Evolutionary conservation across 2,797 vertebrate genomes (phyloP), one percentile per base, ranked within the genome.

Genomic region (Danio kyathit): DNA sequence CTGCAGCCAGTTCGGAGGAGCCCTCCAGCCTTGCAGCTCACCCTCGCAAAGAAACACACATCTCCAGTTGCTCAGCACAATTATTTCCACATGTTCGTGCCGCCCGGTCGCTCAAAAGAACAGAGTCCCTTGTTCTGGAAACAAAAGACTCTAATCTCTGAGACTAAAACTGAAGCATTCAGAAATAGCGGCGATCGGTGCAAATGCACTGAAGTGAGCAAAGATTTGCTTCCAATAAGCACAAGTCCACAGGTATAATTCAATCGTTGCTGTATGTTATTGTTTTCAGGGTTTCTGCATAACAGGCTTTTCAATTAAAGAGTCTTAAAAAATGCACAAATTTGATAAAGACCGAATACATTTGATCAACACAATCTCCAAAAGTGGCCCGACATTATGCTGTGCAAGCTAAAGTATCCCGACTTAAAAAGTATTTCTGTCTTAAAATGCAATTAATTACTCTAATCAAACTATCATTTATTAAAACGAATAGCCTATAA

Each of bases 81-180:
- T 98, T 95, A 93, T 96, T 98, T 97, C 97, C 97, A 99, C 95
- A 97, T 98, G 98, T 96, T 94, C 86, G 91, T 91, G 75, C 92
- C 93, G 95, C 92, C 94, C 93, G 94, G 76, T 44, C 57, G 81
- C 81, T 76, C 83, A 79, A 89, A 88, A 93, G 89, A 93, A 92
- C 90, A 89, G 90, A 88, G 89, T 86, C 89, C 79, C 89, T 94
- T 94, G 92, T 94, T 94, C 90, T 91, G 64, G 80, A 89, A 89
- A 93, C 94, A 87, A 94, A 93, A 83, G 81, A 80, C 83, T 86
- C 85, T 79, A 87, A 84, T 88, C 87, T 87, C 76, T 29, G 76
- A 72, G 81, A 83, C 83, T 85, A 67, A 76, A 82, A 83, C 59
- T 48, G 60, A 84, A 77, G 17, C 56, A 83, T 82, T 76, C 64